Conservation (phyloP, 2,888 invertebrate genomes). For the Rhopalosiphum nymphaeae region DNA sequence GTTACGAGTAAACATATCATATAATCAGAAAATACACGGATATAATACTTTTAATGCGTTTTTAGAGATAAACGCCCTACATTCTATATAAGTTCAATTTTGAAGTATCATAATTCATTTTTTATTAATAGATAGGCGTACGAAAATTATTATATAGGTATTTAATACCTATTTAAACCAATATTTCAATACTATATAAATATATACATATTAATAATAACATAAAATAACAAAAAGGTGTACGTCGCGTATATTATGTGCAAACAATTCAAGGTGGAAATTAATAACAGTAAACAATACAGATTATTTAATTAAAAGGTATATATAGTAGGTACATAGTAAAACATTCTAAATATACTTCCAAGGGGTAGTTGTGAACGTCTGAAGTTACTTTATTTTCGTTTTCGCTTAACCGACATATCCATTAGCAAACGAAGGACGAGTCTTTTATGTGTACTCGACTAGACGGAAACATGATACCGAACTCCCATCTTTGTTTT, state of each 20-base stretch:
- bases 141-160: not conserved
- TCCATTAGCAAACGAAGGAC: conserved; percentile 46
- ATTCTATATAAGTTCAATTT: not conserved
- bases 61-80: not conserved
- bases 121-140: not conserved
- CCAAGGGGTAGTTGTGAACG: not conserved
- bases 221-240: not conserved
- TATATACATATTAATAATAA: not conserved
- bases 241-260: not conserved
- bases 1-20: not conserved
- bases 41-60: not conserved
- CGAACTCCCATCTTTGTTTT: conserved; percentile 55
- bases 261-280: conserved; percentile 1
- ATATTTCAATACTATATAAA: not conserved
- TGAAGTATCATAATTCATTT: not conserved
- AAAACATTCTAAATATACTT: conserved; percentile 25
- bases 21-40: not conserved
- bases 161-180: not conserved
- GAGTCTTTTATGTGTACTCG: conserved; percentile 27
- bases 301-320: conserved; percentile 11
- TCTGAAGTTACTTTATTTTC: conserved; percentile 7
- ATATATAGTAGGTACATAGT: not conserved
- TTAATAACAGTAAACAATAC: not conserved
- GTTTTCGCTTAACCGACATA: conserved; percentile 18
- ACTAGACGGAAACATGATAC: conserved; percentile 45